phyloP scores from a whole-genome alignment of 2,113 vertebrate genomes.

The Antigone vipio region DNA sequence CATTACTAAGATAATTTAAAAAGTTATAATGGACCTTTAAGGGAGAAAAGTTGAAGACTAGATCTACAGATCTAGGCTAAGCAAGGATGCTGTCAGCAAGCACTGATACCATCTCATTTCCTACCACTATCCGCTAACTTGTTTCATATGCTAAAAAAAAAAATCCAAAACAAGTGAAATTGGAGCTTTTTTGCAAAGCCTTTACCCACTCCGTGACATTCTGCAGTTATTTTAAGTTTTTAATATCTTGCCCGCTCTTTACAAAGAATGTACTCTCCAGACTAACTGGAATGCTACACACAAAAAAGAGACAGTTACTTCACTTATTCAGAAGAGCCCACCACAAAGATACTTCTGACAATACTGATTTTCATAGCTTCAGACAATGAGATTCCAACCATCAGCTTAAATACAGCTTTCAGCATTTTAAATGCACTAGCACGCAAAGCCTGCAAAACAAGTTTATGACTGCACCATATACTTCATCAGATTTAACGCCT shows the following conservation, averaged over 20 bases:
- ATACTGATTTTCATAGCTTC: background rate
- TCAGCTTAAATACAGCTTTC: background rate
- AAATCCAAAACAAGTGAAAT: background rate
- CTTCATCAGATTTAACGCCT: background rate
- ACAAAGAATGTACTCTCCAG: background rate
- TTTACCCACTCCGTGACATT: background rate
- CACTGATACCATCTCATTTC: background rate
- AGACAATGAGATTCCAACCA: background rate
- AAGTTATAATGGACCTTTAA: background rate
- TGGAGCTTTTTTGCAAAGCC: background rate
- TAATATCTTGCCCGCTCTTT: background rate
- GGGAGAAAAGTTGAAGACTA: background rate
- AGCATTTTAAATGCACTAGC: background rate
- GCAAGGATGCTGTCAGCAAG: background rate
- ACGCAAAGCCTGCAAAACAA: background rate
- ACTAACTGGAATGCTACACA: background rate
- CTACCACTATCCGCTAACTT: background rate
- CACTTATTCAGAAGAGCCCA: background rate
- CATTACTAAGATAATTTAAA: background rate
- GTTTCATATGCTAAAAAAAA: background rate
- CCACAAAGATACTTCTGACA: background rate
- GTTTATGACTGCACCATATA: background rate
- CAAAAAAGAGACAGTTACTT: background rate
- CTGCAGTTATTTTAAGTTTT: background rate
- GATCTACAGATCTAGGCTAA: background rate